A percentile compares a stretch with the other conserved stretches of the same genome.
Evolutionary conservation across 2,113 vertebrate genomes (phyloP).

Genomic region (Morone saxatilis): DNA sequence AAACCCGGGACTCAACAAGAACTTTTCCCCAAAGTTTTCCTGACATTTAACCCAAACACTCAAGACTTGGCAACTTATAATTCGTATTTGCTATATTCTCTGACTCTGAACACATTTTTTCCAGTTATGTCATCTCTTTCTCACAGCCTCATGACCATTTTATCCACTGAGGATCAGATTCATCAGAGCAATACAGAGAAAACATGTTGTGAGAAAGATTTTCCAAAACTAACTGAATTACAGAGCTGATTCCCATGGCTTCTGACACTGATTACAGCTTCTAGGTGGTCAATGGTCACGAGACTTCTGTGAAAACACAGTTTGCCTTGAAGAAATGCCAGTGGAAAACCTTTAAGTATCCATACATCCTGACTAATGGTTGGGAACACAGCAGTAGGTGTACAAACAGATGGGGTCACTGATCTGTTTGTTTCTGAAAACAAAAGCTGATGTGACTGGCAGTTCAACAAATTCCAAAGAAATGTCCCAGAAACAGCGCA

Average conservation of each 20-base stretch:
- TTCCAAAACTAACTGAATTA: conserved; percentile 42
- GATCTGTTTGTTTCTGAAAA: conserved; percentile 48
- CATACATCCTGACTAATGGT: conserved; percentile 24
- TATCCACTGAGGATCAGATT: conserved; percentile 34
- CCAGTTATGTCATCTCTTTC: conserved; percentile 27
- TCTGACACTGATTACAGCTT: neutral
- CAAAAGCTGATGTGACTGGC: conserved; percentile 10
- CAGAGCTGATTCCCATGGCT: conserved; percentile 19
- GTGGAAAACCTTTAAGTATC: conserved; percentile 15
- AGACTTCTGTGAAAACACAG: conserved; percentile 34
- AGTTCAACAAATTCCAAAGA: conserved; percentile 14
- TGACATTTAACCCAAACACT: neutral
- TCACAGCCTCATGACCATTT: conserved; percentile 46
- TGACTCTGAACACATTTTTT: conserved; percentile 29
- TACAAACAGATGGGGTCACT: conserved; percentile 12
- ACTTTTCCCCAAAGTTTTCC: neutral
- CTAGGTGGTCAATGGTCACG: conserved; percentile 9
- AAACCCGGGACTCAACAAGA: neutral
- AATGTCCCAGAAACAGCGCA: neutral
- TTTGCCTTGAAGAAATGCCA: conserved; percentile 20
- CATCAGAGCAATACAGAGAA: conserved; percentile 9
- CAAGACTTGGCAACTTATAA: neutral
- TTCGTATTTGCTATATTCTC: neutral
- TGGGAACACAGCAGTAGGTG: conserved; percentile 23
- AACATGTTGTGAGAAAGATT: conserved; percentile 43